Evolutionary conservation across 30 jellyfish, hydroid and myxozoan genomes (phyloP), one percentile per base, ranked within the genome.

Genomic region (Nemopilema nomurai): DNA sequence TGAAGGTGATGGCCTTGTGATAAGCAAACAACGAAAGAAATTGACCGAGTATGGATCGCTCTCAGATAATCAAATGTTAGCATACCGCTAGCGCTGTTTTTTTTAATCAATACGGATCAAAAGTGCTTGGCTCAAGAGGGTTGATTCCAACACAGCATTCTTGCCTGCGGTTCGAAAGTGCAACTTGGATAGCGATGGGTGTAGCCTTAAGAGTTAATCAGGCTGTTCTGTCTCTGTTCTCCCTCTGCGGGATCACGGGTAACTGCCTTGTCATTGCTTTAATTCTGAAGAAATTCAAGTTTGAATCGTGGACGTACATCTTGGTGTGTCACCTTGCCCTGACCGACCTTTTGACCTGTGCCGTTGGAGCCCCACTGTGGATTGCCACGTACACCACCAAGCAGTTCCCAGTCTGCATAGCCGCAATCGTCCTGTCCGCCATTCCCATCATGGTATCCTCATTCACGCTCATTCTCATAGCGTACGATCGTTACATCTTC

Each of bases 341-440:
- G 1, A 19, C 75, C 16, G 90, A 81, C 28, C 80, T 81, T 8
- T n/a, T 81, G 41, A 22, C 63, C 20, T 28, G 83, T 28, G 30
- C 62, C 17, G 28, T 81, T 0, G 79, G 90, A 1, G 90, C 84
- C 4, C 90, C 90, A 24, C 25, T 81, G 65, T 81, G 90, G 90
- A 81, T 81, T 6, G 90, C 90, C 4, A 50, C 80, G 57, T 81
- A 81, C 76, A 52, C 83, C 0, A 67, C 66, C 28, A 69, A 69
- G 80, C 23, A 20, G 23, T 67, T 33, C 21, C 24, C 74, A 21
- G 70, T 81, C 25, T 81, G 90, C 64, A 19, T 16, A 69, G 90
- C 83, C 9, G 84, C 82, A n/a, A 20, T 81, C 49, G 31, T 26
- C 17, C 20, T 71, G 6, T 64, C 83, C 1, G 28, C 68, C 52